phyloP scores from a whole-genome alignment of 2,888 invertebrate species.

The Diloba caeruleocephala region DNA sequence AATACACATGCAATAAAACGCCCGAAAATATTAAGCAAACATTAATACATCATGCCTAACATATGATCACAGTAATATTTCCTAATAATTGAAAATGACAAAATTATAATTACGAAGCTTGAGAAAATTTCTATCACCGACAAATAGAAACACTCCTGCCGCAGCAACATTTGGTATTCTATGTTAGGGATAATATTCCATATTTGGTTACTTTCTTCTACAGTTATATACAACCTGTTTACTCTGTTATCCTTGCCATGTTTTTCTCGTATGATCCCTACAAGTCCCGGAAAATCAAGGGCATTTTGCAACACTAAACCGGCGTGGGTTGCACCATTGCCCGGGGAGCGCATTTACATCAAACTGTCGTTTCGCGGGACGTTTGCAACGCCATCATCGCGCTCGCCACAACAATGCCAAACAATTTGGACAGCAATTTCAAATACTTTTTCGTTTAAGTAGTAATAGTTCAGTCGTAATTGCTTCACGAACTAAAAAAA shows the following conservation, averaged over 20 bases:
- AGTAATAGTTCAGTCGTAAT: neutral
- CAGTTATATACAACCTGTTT: too few species aligned
- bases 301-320: constrained; percentile 16
- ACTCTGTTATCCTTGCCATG: neutral
- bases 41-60: too few species aligned
- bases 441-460: constrained; percentile 1
- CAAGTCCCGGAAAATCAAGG: constrained; percentile 18
- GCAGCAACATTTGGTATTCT: too few species aligned
- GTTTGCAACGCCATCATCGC: constrained; percentile 60
- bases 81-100: too few species aligned
- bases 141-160: too few species aligned
- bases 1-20: too few species aligned
- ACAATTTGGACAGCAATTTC: constrained; percentile 53
- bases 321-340: constrained; percentile 56
- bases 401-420: constrained; percentile 53
- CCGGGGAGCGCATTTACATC: constrained; percentile 78
- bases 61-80: too few species aligned
- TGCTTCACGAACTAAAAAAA: neutral
- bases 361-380: constrained; percentile 76
- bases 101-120: too few species aligned
- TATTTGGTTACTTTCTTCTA: too few species aligned
- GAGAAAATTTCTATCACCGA: too few species aligned
- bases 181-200: too few species aligned
- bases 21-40: too few species aligned
- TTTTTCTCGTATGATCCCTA: constrained; percentile 9